Conservation (phyloP, 2,888 invertebrate species). For the Rhodophaea formosa region DNA sequence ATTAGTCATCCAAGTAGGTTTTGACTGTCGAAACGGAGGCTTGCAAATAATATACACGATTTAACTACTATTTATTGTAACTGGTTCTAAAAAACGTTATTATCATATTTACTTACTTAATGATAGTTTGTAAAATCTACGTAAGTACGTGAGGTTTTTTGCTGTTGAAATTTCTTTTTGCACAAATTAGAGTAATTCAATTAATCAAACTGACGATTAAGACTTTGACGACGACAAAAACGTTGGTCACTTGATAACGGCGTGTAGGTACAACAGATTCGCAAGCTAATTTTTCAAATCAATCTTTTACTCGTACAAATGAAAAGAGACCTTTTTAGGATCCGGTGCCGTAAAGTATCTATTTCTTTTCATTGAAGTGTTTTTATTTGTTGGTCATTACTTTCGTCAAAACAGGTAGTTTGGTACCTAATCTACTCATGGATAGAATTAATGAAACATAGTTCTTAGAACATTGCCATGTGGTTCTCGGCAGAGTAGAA, state of each 20-base stretch:
- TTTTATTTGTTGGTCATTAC: too few species aligned
- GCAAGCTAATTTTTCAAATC: not conserved
- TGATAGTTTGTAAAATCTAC: not conserved
- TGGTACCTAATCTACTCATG: too few species aligned
- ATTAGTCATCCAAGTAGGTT: slow-evolving; percentile 45
- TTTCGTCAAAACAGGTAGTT: too few species aligned
- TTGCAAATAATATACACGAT: slow-evolving; percentile 11
- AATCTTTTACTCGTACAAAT: not conserved
- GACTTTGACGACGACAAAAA: not conserved
- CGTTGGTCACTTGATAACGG: not conserved
- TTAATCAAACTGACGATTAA: not conserved
- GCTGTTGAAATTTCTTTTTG: not conserved
- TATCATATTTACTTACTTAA: not conserved
- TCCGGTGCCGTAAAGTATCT: too few species aligned
- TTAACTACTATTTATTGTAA: slow-evolving; percentile 23
- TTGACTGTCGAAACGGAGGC: slow-evolving; percentile 30
- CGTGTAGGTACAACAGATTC: not conserved
- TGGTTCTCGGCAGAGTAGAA: too few species aligned
- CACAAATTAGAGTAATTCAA: not conserved
- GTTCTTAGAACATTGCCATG: too few species aligned
- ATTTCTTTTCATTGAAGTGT: too few species aligned
- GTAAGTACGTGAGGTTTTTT: not conserved
- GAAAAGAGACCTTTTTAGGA: too few species aligned
- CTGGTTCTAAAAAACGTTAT: slow-evolving; percentile 1
- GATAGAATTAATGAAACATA: too few species aligned